Evolutionary conservation across 2,888 invertebrate genomes (phyloP), one percentile per base, ranked within the genome.

Genomic region (Saturnia pavonia): DNA sequence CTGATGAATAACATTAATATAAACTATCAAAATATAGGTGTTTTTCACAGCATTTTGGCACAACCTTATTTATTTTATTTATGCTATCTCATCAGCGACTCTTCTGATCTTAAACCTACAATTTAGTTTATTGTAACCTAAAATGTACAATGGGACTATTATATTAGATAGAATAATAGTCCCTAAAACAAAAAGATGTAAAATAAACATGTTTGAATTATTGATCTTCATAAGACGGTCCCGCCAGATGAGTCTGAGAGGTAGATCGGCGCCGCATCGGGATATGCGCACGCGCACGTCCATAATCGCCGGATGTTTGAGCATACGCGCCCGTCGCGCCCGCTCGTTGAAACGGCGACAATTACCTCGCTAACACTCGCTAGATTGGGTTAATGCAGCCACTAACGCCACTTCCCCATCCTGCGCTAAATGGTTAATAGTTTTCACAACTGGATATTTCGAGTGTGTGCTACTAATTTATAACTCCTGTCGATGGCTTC

Each of bases 271-370:
- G 25, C 70, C 70, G 57, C 71, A 71, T 68, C 69, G n/a, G 73
- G 54, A 71, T 70, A 72, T 68, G 72, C 71, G 72, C 40, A 45
- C 70, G 68, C 68, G n/a, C 9, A 54, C 67, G 27, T 14, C 6
- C 40, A 70, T 73, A 57, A 74, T 71, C 76, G 72, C 70, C 78
- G 79, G 79, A 80, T 77, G 80, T 80, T 77, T 78, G 77, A 71
- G 69, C 73, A 69, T 19, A 16, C 65, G 40, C 25, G 22, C 57
- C 63, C 63, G 63, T 3, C 63, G 51, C 54, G 54, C 9, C 54
- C 54, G 11, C 25, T 16, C 27, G 40, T 40, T n/a, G 2, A 40
- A 40, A 40, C 40, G 65, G 34, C n/a, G 34, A 65, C 40, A 65
- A 65, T 65, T 65, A 16, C 65, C 57, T 19, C 19, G 65, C 65